A percentile compares a stretch with the other conserved stretches of the same genome.
These are phyloP conservation scores for Pygocentrus nattereri DNA, from an alignment of 2,797 vertebrate genomes.

Conservation along the genomic window DNA sequence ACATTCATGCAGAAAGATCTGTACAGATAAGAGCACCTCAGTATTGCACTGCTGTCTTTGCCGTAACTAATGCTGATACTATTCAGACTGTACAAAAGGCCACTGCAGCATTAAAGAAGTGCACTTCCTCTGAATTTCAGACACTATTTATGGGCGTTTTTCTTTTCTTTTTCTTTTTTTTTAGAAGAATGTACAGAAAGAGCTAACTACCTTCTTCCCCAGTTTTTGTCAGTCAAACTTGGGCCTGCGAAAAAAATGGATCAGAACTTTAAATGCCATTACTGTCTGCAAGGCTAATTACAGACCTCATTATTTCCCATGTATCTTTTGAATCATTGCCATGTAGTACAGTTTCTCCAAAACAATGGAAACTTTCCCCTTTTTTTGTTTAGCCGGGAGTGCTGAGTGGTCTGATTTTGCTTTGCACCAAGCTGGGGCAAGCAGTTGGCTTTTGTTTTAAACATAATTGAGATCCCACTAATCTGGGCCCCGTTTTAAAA, in stretches of 20 bases:
- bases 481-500: slow-evolving; percentile 78
- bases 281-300: slow-evolving; percentile 80
- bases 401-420: slow-evolving; percentile 81
- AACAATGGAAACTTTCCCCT: slow-evolving; percentile 84
- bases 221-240: slow-evolving; percentile 66
- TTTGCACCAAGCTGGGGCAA: slow-evolving; percentile 73
- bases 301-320: slow-evolving; percentile 80
- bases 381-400: slow-evolving; percentile 82
- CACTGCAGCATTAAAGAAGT: not conserved
- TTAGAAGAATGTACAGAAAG: not conserved
- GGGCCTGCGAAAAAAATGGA: slow-evolving; percentile 68
- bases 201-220: slow-evolving; percentile 42
- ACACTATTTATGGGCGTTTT: slow-evolving; percentile 1
- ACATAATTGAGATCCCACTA: slow-evolving; percentile 87
- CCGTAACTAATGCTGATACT: slow-evolving; percentile 8
- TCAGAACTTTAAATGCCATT: slow-evolving; percentile 74
- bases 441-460: slow-evolving; percentile 83
- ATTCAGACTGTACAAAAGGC: slow-evolving; percentile 5
- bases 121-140: not conserved
- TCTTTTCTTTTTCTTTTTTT: not conserved
- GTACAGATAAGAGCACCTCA: not conserved
- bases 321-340: slow-evolving; percentile 86
- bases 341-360: slow-evolving; percentile 81
- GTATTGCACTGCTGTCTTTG: not conserved
- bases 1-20: slow-evolving; percentile 6